Base-by-base conservation (phyloP, 2,113 vertebrate genomes). In the Prinia subflava region DNA sequence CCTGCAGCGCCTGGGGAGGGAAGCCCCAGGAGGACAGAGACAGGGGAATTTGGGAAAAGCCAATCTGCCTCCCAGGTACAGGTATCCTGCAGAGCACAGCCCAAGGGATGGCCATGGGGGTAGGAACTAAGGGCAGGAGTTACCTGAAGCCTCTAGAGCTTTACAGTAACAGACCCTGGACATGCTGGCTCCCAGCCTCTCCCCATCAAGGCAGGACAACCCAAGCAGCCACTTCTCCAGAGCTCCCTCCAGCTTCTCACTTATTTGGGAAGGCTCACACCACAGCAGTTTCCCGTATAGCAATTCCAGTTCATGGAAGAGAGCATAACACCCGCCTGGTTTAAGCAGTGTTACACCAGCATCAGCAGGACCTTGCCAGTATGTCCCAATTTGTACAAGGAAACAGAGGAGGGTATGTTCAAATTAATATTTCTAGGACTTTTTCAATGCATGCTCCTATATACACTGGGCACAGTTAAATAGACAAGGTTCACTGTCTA, bases 291-390 rank as follows among this genome's bases (percentile, higher is more conserved):
- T 31, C 55, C 46, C 30, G 20, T 13, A 28, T 0, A 60, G 50
- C 31, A 31, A 53, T 46, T 42, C 24, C 39, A 42, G 25, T 20
- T 79, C 18, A 39, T 5, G 37, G 53, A 87, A 79, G 24, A 63
- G 27, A 82, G 2, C 13, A 1, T 11, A 62, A 31, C 17, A 56
- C 4, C 1, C 0, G 31, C 20, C 33, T 24, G 13, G n/a, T 67
- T 74, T 49, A 47, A 52, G 55, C 49, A 76, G 41, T 14, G 25
- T 11, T 53, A 22, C 17, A 11, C 28, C 15, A 21, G 30, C 0
- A 0, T 31, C 42, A 89, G 52, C 30, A 80, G 63, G 68, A 17
- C 33, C 87, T 82, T 47, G 57, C 33, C 79, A 71, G 33, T 7
- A 10, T 5, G 13, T 33, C 62, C 52, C 42, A 11, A 0, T 39